These are phyloP conservation scores for Anomalospiza imberbis DNA, from an alignment of 2,797 vertebrate genomes.

Conservation along the genomic window DNA sequence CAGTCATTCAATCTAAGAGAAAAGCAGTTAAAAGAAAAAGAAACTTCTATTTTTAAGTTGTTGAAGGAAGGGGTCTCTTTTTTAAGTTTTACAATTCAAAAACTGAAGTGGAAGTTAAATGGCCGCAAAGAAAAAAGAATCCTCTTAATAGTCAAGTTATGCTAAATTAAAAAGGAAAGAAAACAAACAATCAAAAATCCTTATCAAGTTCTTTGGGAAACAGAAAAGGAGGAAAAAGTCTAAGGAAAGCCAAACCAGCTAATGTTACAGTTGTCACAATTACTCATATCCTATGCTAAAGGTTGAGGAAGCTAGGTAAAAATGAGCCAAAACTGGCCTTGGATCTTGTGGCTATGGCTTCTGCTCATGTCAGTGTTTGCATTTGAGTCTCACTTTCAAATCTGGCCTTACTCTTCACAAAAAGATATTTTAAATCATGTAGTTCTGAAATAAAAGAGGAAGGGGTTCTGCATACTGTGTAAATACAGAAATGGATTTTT, in stretches of 20 bases:
- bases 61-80: not conserved
- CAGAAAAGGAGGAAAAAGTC: slow-evolving; percentile 66
- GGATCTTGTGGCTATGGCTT: not conserved
- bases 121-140: slow-evolving; percentile 1
- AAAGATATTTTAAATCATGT: not conserved
- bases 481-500: not conserved
- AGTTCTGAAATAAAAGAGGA: not conserved
- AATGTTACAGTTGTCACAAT: slow-evolving; percentile 66
- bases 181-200: slow-evolving; percentile 26
- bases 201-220: slow-evolving; percentile 60
- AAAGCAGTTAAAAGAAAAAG: not conserved
- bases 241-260: slow-evolving; percentile 57
- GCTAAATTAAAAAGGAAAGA: slow-evolving; percentile 53
- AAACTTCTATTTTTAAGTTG: not conserved
- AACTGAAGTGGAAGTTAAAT: not conserved
- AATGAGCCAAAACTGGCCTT: slow-evolving; percentile 49
- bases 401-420: not conserved
- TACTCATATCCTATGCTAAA: slow-evolving; percentile 67
- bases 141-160: slow-evolving; percentile 5
- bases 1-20: not conserved
- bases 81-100: not conserved
- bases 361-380: not conserved
- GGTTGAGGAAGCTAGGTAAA: slow-evolving; percentile 59
- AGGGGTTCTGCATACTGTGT: not conserved
- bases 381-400: not conserved